These are phyloP conservation scores for Ornithoptera alexandrae DNA, from an alignment of 2,888 invertebrate genomes.

Conservation along the genomic window DNA sequence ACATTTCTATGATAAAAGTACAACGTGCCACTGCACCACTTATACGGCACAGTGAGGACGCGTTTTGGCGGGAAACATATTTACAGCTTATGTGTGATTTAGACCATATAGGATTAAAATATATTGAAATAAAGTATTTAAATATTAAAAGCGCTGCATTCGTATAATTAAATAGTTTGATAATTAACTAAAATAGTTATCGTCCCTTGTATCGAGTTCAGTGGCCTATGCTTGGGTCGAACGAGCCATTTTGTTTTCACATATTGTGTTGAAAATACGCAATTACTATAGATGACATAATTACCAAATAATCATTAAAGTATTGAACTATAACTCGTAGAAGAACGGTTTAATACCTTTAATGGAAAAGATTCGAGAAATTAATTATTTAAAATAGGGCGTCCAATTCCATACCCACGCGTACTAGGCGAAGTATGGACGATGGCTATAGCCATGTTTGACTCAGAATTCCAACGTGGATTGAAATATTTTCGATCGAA, in stretches of 20 bases:
- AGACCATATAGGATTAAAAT: constrained; percentile 13
- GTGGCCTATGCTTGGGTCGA: constrained; percentile 76
- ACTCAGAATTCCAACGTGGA: constrained; percentile 79
- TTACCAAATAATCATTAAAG: constrained; percentile 68
- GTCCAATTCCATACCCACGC: constrained; percentile 76
- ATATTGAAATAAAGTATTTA: constrained; percentile 3
- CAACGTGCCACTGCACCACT: constrained; percentile 51
- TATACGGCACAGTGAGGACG: constrained; percentile 60
- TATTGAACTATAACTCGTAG: constrained; percentile 69
- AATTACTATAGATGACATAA: constrained; percentile 69
- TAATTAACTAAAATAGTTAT: constrained; percentile 59
- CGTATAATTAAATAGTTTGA: constrained; percentile 37
- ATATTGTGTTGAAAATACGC: constrained; percentile 77
- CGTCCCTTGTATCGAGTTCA: constrained; percentile 76
- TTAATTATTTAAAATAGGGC: constrained; percentile 76
- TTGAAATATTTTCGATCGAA: constrained; percentile 60
- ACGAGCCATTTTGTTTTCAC: constrained; percentile 81
- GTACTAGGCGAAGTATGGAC: constrained; percentile 73
- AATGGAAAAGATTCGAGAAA: constrained; percentile 77
- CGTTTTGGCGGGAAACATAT: constrained; percentile 79
- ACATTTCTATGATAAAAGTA: constrained; percentile 43
- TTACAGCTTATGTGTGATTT: constrained; percentile 37
- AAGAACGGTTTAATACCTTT: constrained; percentile 70
- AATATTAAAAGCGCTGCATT: constrained; percentile 34
- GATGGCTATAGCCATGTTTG: constrained; percentile 79